Base-by-base conservation (phyloP, 2,888 invertebrate species). In the Magallana nippona region DNA sequence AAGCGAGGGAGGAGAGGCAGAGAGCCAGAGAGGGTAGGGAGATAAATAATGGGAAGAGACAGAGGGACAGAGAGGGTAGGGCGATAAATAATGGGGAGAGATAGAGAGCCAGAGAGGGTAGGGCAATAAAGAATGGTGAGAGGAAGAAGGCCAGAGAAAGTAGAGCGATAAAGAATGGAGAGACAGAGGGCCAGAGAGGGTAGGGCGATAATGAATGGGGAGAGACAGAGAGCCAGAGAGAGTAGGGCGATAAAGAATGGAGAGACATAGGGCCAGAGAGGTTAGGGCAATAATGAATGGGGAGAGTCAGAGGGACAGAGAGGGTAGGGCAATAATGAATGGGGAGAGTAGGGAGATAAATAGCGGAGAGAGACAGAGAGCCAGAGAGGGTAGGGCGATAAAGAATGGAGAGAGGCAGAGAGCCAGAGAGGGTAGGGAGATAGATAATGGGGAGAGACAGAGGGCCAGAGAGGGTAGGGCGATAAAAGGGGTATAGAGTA, bases 11-110 rank as follows among this genome's bases (percentile, higher is more conserved):
- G 81, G 89, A 90, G 78, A 85, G 90, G 60, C 81, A 85, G 19
- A 88, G 85, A 57, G 88, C 88, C 71, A 89, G 86, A 88, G 91
- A 90, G 86, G 89, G 89, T 89, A 82, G 44, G 32, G 56, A 13
- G 13, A 27, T 27, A n/a, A 13, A 22, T 0, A 22, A 15, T 57
- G 86, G 84, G 78, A 82, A 84, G 5, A 11, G 44, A 44, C 44
- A 44, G 86, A 55, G 22, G 56, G 15, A 22, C 71, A 55, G 79
- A 79, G 15, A 2, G 63, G 57, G 60, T 3, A 44, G 44, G 2
- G 32, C 1, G 32, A 32, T 32, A 1, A 32, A 32, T 1, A 32
- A 32, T 32, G 32, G 32, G 32, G 32, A 62, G 8, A 62, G 22
- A n/a, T 19, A 62, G n/a, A 81, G 32, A 27, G 60, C 78, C 10